Evolutionary conservation across 2,888 invertebrate genomes (phyloP), one percentile per base, ranked within the genome.

Genomic region (Monopis laevigella): DNA sequence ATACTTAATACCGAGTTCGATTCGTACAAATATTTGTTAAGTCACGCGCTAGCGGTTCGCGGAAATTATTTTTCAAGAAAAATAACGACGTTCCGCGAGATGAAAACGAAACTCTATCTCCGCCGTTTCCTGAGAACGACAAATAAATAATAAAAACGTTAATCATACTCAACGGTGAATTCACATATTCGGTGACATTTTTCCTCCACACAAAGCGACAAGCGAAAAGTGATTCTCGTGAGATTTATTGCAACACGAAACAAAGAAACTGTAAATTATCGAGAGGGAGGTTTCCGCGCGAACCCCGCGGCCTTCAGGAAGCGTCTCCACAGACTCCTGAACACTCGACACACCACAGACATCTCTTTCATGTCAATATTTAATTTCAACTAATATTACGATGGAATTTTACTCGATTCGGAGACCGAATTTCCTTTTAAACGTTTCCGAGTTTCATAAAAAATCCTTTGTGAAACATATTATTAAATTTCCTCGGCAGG

Each of bases 251-350:
- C 45, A 43, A 42, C 41, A 48, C 45, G 56, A 53, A 58, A 61
- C 64, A 64, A 65, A 62, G 64, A 66, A 61, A 61, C 64, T 58
- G 56, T 67, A 65, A 70, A 65, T 70, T 69, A 66, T 68, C 63
- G 58, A 55, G 49, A 58, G 62, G 68, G 49, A 58, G 62, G 68
- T 68, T 69, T 64, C 47, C 43, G 48, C 21, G 36, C 18, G 34
- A 34, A 16, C 12, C 36, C 36, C 36, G 36, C 40, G 29, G 12
- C 40, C 40, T 28, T 19, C 40, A 19, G 30, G 32, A 13, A 14
- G 17, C 17, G 32, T 32, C 16, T 17, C 17, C 17, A 14, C 32
- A 17, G 17, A 16, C 32, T 32, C 7, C 7, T 17, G 14, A 32
- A 32, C 32, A 32, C 14, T 17, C 4, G 16, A 17, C 17, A 14